Conservation (phyloP, 1,140 invertebrate species). For the Saccostrea glomerata region DNA sequence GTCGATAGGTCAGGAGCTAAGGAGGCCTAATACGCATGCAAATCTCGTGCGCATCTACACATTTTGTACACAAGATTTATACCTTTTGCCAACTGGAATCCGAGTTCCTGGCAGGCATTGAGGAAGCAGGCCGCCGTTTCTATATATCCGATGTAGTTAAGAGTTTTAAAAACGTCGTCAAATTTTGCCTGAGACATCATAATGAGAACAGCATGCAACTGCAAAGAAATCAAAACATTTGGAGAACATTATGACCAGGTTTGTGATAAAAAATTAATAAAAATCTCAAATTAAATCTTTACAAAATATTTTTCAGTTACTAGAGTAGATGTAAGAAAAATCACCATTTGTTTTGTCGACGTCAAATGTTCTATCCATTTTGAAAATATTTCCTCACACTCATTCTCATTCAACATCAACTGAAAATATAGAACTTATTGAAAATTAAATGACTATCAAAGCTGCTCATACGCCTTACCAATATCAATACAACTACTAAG, state of each 20-base stretch:
- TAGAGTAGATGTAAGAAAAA: not conserved
- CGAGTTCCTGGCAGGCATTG: conserved; percentile 2
- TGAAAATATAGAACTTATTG: not conserved
- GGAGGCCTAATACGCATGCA: too few species aligned
- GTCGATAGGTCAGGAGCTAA: too few species aligned
- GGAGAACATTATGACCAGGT: not conserved
- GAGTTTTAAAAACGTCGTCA: conserved; percentile 22
- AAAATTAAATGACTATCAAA: too few species aligned
- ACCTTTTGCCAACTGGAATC: conserved; percentile 23
- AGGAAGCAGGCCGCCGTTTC: not conserved
- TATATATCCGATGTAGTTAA: conserved; percentile 1
- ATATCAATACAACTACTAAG: too few species aligned
- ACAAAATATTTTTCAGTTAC: too few species aligned
- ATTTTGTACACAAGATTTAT: not conserved
- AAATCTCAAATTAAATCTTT: too few species aligned
- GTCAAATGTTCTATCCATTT: conserved; percentile 46
- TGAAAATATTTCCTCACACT: conserved; percentile 36
- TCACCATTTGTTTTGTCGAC: conserved; percentile 23
- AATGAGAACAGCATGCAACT: not conserved
- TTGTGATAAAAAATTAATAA: not conserved
- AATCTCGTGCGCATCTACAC: too few species aligned
- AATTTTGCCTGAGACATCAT: not conserved
- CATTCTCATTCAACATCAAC: conserved; percentile 1
- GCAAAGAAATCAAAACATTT: not conserved
- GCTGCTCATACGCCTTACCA: too few species aligned